These are phyloP conservation scores for Aspidoscelis tigris DNA, from an alignment of 2,113 vertebrate genomes.

Conservation along the genomic window DNA sequence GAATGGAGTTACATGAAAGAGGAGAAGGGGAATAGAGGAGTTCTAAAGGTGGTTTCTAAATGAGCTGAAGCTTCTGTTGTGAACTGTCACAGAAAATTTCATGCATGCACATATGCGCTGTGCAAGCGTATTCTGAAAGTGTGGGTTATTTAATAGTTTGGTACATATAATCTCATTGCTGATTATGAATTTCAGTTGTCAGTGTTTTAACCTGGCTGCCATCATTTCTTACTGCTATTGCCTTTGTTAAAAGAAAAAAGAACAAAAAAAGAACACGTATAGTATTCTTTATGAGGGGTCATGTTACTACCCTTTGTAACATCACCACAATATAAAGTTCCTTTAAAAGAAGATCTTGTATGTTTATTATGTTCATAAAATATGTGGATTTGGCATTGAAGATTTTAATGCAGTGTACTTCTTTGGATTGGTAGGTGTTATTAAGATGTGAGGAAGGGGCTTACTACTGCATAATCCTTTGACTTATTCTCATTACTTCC, in stretches of 20 bases:
- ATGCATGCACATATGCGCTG: not conserved
- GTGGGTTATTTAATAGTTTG: no score
- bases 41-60: not conserved
- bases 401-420: constrained; percentile 31
- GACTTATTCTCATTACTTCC: constrained; percentile 51
- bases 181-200: not conserved
- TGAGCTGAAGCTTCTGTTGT: not conserved
- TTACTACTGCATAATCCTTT: constrained; percentile 44
- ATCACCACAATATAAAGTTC: constrained; percentile 23
- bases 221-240: not conserved
- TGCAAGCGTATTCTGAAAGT: not conserved
- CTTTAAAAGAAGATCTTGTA: not conserved
- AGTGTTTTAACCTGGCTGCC: not conserved
- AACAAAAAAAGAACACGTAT: not conserved
- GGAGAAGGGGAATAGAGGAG: not conserved
- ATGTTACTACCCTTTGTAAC: constrained; percentile 65
- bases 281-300: constrained; percentile 36
- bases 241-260: not conserved
- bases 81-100: not conserved
- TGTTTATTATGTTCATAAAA: constrained; percentile 31
- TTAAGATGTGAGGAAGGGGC: constrained; percentile 23
- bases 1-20: not conserved
- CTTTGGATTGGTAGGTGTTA: constrained; percentile 6
- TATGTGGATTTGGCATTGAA: constrained; percentile 43
- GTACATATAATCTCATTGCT: no score